Percentiles rank a stretch among this genome's conserved stretches.
Conservation (phyloP, 2,797 vertebrate species). For the Tiaroga cobitis region DNA sequence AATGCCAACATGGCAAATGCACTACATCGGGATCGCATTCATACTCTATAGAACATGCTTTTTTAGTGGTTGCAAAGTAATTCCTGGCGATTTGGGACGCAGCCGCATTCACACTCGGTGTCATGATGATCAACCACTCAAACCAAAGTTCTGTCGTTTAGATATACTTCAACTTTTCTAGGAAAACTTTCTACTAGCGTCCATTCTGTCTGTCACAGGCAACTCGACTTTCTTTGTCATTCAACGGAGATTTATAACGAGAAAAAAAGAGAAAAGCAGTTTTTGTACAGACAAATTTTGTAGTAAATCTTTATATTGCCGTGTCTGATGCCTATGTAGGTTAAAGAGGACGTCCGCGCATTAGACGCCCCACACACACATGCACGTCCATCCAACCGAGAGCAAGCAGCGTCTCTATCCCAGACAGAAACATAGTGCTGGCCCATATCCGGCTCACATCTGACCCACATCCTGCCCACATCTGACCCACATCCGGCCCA, state of each 20-base stretch:
- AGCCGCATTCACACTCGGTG: background rate
- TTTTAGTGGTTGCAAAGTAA: too few species aligned
- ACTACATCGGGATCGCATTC: too few species aligned
- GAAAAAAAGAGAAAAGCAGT: conserved; percentile 70
- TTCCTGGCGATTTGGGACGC: background rate
- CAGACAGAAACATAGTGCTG: too few species aligned
- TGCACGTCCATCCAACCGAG: conserved; percentile 1
- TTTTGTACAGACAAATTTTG: conserved; percentile 82
- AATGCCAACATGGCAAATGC: too few species aligned
- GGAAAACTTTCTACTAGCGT: conserved; percentile 64
- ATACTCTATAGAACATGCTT: too few species aligned
- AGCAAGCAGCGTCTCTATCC: background rate
- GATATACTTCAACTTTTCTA: conserved; percentile 67
- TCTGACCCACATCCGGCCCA: rapidly evolving
- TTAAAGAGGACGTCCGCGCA: background rate
- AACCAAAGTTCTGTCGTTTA: conserved; percentile 76
- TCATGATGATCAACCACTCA: conserved; percentile 37
- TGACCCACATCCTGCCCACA: rapidly evolving
- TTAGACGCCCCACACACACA: background rate
- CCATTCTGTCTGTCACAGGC: conserved; percentile 63
- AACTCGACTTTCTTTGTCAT: conserved; percentile 66
- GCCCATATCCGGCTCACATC: too few species aligned
- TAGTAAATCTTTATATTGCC: conserved; percentile 80
- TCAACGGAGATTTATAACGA: conserved; percentile 78
- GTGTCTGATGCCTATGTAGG: conserved; percentile 38